Base-by-base conservation (phyloP, 37 sponge, comb jelly and placozoan genomes). In the Ianthella basta region DNA sequence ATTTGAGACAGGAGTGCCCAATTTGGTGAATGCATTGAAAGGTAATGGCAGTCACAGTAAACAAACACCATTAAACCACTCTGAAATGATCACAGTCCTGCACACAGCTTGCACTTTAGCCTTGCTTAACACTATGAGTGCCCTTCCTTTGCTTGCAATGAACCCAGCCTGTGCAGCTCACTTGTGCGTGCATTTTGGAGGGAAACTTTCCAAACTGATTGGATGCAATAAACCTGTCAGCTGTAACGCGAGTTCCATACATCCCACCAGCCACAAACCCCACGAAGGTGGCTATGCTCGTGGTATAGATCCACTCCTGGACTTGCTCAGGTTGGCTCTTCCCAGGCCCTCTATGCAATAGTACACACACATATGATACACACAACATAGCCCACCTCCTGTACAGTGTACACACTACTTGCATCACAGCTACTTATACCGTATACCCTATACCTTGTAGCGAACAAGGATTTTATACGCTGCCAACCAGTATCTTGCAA, bases 121-220 rank as follows among this genome's bases (percentile, higher is more conserved):
- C 50, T 10, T 44, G 8, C 50, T 44, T 3, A 21, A 57, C 16
- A 16, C 60, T 21, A 57, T 57, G 60, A 19, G 16, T 57, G 19
- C 60, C 19, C 16, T 57, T 16, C 19, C 19, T 10, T 30, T 24
- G 29, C 12, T 63, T 24, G 65, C 29, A 63, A 5, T 30, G 65
- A 3, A 30, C 10, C 63, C 14, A 61, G 27, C 2, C 3, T 61
- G 27, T 18, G 6, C 4, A 21, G 6, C 23, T 38, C 25, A 92
- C 92, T 83, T 92, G 92, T 16, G 89, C 89, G 59, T 92, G 92
- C 90, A 92, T 92, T 23, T 55, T 53, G 18, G 91, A 88, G 0
- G 82, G 59, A 63, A 86, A 92, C 82, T 92, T 92, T 24, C 83
- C 55, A 56, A 41, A 72, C 30, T 88, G 89, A 30, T 89, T 92